Evolutionary conservation across 2,888 invertebrate genomes (phyloP).

Genomic region (Thyatira batis): DNA sequence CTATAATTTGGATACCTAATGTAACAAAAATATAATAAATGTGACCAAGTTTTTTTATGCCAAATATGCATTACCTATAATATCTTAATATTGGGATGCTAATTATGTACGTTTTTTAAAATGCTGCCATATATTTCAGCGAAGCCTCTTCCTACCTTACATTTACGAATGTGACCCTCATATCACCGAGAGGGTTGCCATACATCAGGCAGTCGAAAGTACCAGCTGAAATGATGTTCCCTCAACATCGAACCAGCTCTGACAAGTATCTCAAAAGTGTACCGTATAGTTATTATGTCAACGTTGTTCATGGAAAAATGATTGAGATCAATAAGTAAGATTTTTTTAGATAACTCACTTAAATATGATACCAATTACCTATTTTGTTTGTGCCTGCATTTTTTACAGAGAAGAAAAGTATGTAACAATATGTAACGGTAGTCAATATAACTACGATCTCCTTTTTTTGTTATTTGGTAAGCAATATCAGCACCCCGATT

Average conservation of each 20-base stretch:
- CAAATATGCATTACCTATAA: no score
- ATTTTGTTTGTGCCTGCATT: constrained; percentile 6
- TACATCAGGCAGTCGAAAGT: constrained; percentile 52
- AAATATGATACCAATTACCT: no score
- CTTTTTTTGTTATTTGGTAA: constrained; percentile 81
- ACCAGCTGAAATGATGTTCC: constrained; percentile 72
- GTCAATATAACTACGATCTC: constrained; percentile 73
- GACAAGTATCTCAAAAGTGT: constrained; percentile 79
- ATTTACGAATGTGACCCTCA: constrained; percentile 86
- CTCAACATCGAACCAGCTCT: constrained; percentile 67
- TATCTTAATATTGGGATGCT: no score
- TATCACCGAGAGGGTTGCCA: constrained; percentile 83
- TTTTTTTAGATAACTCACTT: constrained; percentile 3
- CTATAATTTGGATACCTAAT: no score
- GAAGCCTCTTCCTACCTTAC: constrained; percentile 71
- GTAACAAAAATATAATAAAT: no score
- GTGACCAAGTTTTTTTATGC: no score
- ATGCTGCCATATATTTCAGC: constrained; percentile 39
- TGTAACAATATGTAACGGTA: constrained; percentile 69
- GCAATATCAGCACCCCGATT: constrained; percentile 80
- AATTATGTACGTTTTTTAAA: no score
- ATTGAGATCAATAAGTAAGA: constrained; percentile 80
- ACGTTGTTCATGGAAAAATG: constrained; percentile 83
- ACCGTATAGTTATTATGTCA: constrained; percentile 85
- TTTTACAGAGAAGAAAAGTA: constrained; percentile 77